These are phyloP conservation scores for Amiota minor DNA, from an alignment of 2,888 invertebrate genomes.

Conservation along the genomic window DNA sequence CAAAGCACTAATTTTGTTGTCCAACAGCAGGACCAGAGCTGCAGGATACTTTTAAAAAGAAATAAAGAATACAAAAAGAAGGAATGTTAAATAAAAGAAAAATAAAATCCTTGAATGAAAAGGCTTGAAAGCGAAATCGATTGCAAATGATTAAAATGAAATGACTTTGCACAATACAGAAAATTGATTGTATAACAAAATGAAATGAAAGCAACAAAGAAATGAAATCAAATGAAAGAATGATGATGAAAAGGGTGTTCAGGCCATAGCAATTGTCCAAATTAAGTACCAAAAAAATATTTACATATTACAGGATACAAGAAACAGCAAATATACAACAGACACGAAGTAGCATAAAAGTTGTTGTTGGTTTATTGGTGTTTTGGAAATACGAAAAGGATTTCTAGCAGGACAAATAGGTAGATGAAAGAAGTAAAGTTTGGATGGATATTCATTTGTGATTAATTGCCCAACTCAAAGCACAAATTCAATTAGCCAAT, in stretches of 20 bases:
- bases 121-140: slow-evolving; percentile 33
- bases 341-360: neutral
- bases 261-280: slow-evolving; percentile 23
- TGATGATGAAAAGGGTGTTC: no score
- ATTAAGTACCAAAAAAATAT: slow-evolving; percentile 52
- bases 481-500: slow-evolving; percentile 68
- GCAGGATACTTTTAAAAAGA: no score
- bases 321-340: slow-evolving; percentile 2
- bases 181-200: slow-evolving; percentile 35
- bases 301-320: slow-evolving; percentile 10
- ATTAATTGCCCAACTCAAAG: slow-evolving; percentile 67
- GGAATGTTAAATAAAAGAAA: no score
- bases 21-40: no score
- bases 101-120: neutral
- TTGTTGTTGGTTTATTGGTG: neutral
- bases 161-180: slow-evolving; percentile 35
- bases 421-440: no score
- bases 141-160: slow-evolving; percentile 35
- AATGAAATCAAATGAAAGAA: no score
- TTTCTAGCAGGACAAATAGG: no score
- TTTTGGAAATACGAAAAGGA: neutral
- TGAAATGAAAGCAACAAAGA: neutral
- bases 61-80: no score
- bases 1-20: slow-evolving; percentile 12
- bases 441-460: slow-evolving; percentile 45